phyloP scores from a whole-genome alignment of 1,140 invertebrate species.

The Lanistes nyassanus region DNA sequence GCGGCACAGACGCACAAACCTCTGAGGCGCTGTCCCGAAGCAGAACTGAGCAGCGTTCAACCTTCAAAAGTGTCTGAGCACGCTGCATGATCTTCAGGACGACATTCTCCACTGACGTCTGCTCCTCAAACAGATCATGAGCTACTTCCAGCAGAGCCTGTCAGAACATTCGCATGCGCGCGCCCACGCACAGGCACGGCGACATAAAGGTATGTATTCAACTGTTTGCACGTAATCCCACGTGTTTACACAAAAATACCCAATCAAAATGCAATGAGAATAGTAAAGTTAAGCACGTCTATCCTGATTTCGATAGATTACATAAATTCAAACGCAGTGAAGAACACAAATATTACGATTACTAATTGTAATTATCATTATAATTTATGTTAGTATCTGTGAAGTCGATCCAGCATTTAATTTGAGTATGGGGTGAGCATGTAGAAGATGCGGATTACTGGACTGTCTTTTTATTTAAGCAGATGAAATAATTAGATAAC shows the following conservation, averaged over 20 bases:
- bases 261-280: too few relatives aligned
- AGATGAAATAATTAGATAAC: neutral
- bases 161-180: neutral
- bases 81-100: constrained; percentile 97
- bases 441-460: too few relatives aligned
- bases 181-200: neutral
- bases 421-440: too few relatives aligned
- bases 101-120: constrained; percentile 90
- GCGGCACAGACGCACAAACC: constrained; percentile 28
- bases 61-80: constrained; percentile 89
- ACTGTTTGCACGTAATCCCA: neutral
- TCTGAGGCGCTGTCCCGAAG: constrained; percentile 49
- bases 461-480: too few relatives aligned
- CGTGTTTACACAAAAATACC: too few relatives aligned
- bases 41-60: constrained; percentile 85
- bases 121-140: constrained; percentile 89
- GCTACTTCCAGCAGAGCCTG: constrained; percentile 86
- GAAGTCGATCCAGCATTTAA: too few relatives aligned
- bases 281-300: too few relatives aligned
- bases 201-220: neutral
- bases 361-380: too few relatives aligned
- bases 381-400: too few relatives aligned
- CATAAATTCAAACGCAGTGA: too few relatives aligned
- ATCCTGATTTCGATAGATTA: too few relatives aligned
- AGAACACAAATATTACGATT: too few relatives aligned